Evolutionary conservation across 2,797 vertebrate genomes (phyloP), one percentile per base, ranked within the genome.

Genomic region (Discoglossus pictus): DNA sequence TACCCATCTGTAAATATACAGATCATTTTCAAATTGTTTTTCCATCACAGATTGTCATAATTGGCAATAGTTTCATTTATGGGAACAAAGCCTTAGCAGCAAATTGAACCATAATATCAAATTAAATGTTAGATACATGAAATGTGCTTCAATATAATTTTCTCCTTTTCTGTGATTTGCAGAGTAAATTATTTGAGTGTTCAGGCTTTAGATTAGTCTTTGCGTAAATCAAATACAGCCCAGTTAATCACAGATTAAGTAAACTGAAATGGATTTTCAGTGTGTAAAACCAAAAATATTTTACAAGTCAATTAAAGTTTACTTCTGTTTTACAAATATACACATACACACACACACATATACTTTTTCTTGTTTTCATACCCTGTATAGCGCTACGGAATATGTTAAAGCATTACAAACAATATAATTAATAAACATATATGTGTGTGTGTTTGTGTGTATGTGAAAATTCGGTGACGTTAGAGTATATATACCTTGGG

Each of bases 1-100:
- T 68, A 61, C 1, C 15, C 17, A 65, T 72, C 53, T 78, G 46
- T 56, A 73, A 55, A 64, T 40, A 6, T 64, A 44, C 31, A 15
- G 38, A 18, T 38, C 16, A 20, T 13, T 47, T 51, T 31, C 35
- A 62, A 64, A 59, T 18, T 24, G 2, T 46, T 35, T 73, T 58
- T 35, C 47, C 9, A n/a, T 24, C 5, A 16, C 35, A 36, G 10
- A 27, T 31, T 54, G 16, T 53, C 27, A 61, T 46, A 25, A 61
- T 20, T 47, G 66, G 25, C 66, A 68, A 52, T 24, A 25, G 36
- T 17, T 60, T 58, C 46, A 61, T 54, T 38, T 34, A 16, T 15
- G 48, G 31, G 13, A 38, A 15, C 10, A 2, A 17, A 36, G 20
- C 21, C 12, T 60, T 13, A 17, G 35, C 15, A 5, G 27, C 34